phyloP scores from a whole-genome alignment of 2,888 invertebrate genomes.

The Balanococcus diminutus region DNA sequence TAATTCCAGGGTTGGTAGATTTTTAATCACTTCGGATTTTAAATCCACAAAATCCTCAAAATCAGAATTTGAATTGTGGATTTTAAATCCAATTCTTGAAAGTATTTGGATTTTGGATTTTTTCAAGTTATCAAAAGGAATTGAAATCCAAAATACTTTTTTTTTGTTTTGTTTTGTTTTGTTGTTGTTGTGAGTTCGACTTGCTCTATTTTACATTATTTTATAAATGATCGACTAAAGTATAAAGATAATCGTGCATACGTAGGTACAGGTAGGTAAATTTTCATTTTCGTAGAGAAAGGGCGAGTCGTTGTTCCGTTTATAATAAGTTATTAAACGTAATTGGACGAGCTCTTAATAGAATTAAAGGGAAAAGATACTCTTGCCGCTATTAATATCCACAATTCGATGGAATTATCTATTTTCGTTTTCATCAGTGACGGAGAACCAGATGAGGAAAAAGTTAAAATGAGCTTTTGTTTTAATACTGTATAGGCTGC shows the following conservation, averaged over 20 bases:
- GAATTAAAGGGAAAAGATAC: conserved; percentile 34
- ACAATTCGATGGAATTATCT: conserved; percentile 35
- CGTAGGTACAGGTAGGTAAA: no score
- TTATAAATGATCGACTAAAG: no score
- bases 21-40: no score
- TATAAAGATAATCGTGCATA: not conserved
- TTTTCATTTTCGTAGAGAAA: not conserved
- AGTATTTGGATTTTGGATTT: no score
- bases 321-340: conserved; percentile 36
- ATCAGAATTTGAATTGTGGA: no score
- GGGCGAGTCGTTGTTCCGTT: not conserved
- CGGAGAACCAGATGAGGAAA: conserved; percentile 35
- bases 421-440: conserved; percentile 16
- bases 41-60: no score
- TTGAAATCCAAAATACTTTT: no score
- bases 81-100: no score
- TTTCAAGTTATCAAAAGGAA: no score
- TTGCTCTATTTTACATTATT: not conserved
- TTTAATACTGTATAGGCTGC: conserved; percentile 42
- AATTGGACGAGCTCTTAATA: conserved; percentile 14
- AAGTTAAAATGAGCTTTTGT: conserved; percentile 40
- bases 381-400: conserved; percentile 4
- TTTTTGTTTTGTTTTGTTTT: no score
- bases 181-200: no score
- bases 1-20: no score